Evolutionary conservation across 2,888 invertebrate genomes (phyloP), one percentile per base, ranked within the genome.

Genomic region (Orchesella flavescens): DNA sequence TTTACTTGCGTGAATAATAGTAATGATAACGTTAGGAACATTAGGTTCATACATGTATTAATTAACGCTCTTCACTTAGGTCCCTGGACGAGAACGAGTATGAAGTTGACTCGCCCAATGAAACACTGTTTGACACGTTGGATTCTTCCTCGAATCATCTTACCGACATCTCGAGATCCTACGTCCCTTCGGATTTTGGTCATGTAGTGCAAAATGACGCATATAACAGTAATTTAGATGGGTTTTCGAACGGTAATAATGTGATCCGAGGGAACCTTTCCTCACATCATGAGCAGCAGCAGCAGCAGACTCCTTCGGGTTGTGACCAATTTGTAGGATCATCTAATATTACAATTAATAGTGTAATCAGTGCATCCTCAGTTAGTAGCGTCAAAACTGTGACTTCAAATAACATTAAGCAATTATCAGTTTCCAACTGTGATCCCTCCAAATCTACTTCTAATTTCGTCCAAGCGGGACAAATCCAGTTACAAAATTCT

Each of bases 131-230:
- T 72, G 88, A 88, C 44, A 86, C 87, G 15, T 76, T 87, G 57
- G 87, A 87, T 68, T 81, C 86, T 57, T 86, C 87, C 43, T 87
- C 88, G n/a, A 87, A 86, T 63, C 87, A 87, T 78, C 84, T 88
- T 71, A 88, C 88, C 34, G 88, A 88, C 84, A 88, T 88, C 61
- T 88, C 88, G 46, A 87, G 88, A 84, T 88, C 87, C 57, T 87
- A 87, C 69, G 88, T 88, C 10, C 87, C 87, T 55, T 88, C 87
- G 21, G 87, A 88, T 73, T 88, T 87, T 78, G 88, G 85, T 23
- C 85, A 87, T 79, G 84, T 79, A 23, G 75, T 80, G 79, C 74
- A 74, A 59, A 78, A 75, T 19, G 78, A 79, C 57, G 69, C 57
- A 49, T 84, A 63, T 75, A 53, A 55, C 19, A 75, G 71, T 66